Conservation (phyloP, 2,797 vertebrate species). For the Oreochromis mossambicus region DNA sequence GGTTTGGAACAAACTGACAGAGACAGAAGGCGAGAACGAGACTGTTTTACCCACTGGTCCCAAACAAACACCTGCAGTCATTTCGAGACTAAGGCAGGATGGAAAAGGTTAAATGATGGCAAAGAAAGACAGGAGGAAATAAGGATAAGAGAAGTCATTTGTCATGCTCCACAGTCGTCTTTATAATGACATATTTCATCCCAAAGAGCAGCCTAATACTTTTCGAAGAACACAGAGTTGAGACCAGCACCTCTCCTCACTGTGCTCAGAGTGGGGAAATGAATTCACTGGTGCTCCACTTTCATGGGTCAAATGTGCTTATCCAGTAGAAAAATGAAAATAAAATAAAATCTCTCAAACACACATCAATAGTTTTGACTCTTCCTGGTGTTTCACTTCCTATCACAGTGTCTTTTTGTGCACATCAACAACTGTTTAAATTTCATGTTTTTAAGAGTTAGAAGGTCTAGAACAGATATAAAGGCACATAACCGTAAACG, state of each 20-base stretch:
- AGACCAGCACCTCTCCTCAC: constrained; percentile 12
- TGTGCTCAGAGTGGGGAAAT: constrained; percentile 14
- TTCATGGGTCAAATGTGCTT: constrained; percentile 56
- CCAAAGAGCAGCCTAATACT: constrained; percentile 35
- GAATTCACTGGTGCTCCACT: constrained; percentile 5
- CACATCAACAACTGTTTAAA: not conserved
- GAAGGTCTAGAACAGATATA: constrained; percentile 80
- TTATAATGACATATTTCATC: constrained; percentile 1
- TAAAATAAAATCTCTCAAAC: not conserved
- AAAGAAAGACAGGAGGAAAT: not conserved
- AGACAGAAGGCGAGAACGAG: not conserved
- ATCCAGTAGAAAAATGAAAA: constrained; percentile 34
- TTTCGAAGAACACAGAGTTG: constrained; percentile 21
- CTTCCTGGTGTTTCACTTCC: constrained; percentile 1
- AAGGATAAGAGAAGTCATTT: constrained; percentile 7
- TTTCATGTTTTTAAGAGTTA: constrained; percentile 24
- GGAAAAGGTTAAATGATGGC: not conserved
- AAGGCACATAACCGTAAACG: constrained; percentile 96
- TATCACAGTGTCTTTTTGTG: constrained; percentile 28
- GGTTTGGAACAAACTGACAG: constrained; percentile 35
- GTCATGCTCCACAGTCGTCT: constrained; percentile 31
- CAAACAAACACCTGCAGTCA: constrained; percentile 31
- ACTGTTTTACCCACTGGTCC: constrained; percentile 56
- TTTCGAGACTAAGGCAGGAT: constrained; percentile 25
- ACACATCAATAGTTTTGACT: constrained; percentile 23